phyloP scores from a whole-genome alignment of 1,140 invertebrate species.

The Conus ventricosus region DNA sequence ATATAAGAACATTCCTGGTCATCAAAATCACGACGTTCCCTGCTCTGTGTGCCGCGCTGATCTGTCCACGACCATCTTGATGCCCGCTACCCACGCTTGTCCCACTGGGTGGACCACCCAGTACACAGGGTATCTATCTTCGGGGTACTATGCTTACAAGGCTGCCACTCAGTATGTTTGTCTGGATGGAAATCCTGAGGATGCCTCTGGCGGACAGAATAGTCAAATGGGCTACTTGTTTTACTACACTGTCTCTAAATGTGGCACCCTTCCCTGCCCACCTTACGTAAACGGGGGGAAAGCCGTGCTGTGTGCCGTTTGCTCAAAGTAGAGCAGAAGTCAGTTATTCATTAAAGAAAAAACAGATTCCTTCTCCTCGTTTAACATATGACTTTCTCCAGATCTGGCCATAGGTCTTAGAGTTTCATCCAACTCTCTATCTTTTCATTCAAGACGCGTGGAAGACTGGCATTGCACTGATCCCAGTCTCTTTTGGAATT shows the following conservation, averaged over 20 bases:
- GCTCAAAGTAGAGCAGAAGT: constrained; percentile 41
- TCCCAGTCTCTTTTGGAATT: no score
- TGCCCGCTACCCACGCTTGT: constrained; percentile 47
- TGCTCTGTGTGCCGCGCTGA: constrained; percentile 45
- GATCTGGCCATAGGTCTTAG: no score
- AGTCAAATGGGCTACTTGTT: constrained; percentile 46
- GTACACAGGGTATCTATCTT: constrained; percentile 51
- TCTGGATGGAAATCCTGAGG: constrained; percentile 48
- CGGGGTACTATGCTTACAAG: constrained; percentile 28
- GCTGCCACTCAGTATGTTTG: constrained; percentile 46
- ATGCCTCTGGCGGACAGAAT: neutral
- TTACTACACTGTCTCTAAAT: constrained; percentile 45
- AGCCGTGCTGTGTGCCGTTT: constrained; percentile 58
- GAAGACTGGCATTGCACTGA: no score
- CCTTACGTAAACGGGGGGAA: constrained; percentile 43
- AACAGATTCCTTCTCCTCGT: neutral
- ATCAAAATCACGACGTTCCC: constrained; percentile 36
- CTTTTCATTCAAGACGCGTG: no score
- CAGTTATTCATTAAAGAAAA: no score
- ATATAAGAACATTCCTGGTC: constrained; percentile 31
- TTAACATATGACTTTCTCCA: no score
- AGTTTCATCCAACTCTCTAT: no score
- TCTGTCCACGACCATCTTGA: constrained; percentile 41
- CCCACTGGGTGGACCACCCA: constrained; percentile 43
- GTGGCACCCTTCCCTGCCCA: constrained; percentile 52